phyloP scores from a whole-genome alignment of 2,797 vertebrate species.

The Tolypeutes matacus region DNA sequence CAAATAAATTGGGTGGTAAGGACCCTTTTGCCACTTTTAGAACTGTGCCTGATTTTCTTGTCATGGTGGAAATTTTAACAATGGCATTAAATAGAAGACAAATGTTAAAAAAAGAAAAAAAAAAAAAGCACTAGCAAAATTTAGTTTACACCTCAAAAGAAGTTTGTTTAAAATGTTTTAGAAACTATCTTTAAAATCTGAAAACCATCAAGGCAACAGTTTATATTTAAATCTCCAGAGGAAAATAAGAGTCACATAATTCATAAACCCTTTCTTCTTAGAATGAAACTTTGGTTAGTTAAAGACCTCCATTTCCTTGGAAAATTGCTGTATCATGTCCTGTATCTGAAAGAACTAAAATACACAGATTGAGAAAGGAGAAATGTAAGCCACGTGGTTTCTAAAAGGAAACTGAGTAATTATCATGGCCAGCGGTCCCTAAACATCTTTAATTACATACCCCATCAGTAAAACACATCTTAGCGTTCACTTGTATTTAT shows the following conservation, averaged over 20 bases:
- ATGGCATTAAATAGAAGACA: neutral
- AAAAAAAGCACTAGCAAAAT: neutral
- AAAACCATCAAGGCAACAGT: neutral
- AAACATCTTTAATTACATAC: conserved; percentile 18
- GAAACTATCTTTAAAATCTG: conserved; percentile 39
- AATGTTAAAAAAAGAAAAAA: neutral
- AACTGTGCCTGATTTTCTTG: neutral
- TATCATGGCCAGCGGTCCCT: neutral
- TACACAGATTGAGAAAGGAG: neutral
- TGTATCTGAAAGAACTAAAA: neutral
- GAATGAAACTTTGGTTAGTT: neutral
- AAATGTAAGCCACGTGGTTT: neutral
- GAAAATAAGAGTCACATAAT: neutral
- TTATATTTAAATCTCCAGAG: conserved; percentile 48
- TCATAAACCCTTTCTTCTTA: conserved; percentile 6
- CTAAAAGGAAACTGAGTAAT: neutral
- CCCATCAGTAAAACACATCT: neutral
- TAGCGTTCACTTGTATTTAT: neutral
- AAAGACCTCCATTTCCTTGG: neutral
- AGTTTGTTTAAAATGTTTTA: neutral
- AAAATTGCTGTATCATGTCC: neutral
- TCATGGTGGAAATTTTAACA: conserved; percentile 19
- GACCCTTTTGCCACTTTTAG: neutral
- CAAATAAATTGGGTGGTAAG: neutral
- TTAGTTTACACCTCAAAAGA: neutral